Percentiles rank a stretch among this genome's conserved stretches.
Evolutionary conservation across 1,140 invertebrate species (phyloP).

Genomic region (Tribolium castaneum): DNA sequence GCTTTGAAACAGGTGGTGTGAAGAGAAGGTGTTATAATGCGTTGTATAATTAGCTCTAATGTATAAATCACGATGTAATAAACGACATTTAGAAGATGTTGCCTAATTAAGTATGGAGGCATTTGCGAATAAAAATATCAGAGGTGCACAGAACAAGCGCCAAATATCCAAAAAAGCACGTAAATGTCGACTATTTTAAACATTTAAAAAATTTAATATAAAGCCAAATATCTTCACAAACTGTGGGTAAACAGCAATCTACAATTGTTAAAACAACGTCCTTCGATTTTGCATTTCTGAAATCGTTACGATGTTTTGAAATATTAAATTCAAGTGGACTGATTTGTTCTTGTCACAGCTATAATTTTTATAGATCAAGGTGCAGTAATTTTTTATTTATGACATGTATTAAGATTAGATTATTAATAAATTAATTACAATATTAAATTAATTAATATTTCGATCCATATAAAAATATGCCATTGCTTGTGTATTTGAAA

Average conservation of each 20-base stretch:
- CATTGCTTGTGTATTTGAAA: neutral
- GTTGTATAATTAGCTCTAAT: conserved; percentile 21
- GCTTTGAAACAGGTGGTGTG: conserved; percentile 9
- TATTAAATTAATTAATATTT: neutral
- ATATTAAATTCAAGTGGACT: neutral
- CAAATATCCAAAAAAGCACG: neutral
- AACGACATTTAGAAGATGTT: neutral
- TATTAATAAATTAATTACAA: neutral
- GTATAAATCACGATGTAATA: conserved; percentile 25
- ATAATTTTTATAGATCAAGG: neutral
- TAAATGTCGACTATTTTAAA: too few relatives aligned
- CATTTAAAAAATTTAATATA: too few relatives aligned
- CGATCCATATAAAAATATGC: neutral
- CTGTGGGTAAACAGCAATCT: too few relatives aligned
- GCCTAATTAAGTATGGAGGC: neutral
- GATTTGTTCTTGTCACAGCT: neutral
- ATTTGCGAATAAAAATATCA: neutral
- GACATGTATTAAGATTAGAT: neutral
- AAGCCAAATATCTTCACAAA: too few relatives aligned
- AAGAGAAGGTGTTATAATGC: conserved; percentile 29
- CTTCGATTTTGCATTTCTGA: neutral
- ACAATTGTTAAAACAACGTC: neutral
- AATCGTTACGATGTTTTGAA: neutral
- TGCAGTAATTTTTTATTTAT: neutral
- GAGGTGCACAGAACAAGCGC: neutral